These are phyloP conservation scores for Orussus abietinus DNA, from an alignment of 1,140 invertebrate species.

Conservation along the genomic window DNA sequence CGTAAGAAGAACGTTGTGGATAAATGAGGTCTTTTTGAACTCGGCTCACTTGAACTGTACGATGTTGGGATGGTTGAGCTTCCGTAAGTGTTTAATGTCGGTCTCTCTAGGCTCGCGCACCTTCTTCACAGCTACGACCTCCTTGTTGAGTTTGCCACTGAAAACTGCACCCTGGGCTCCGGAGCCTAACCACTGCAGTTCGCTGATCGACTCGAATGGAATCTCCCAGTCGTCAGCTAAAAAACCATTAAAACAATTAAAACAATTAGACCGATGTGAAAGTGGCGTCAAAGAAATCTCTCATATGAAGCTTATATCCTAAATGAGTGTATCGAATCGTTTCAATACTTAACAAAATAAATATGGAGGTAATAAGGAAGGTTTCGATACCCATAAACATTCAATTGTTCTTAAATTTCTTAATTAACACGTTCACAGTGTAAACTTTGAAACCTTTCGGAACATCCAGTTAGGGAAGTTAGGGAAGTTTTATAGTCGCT, in stretches of 20 bases:
- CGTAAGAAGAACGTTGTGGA: background rate
- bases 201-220: constrained; percentile 86
- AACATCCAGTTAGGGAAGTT: no score
- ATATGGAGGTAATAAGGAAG: no score
- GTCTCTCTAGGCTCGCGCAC: constrained; percentile 90
- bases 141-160: constrained; percentile 76
- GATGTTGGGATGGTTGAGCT: constrained; percentile 95
- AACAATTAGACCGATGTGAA: no score
- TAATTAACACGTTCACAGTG: no score
- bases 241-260: constrained; percentile 25
- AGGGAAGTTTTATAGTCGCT: no score
- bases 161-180: constrained; percentile 97
- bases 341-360: no score
- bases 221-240: constrained; percentile 87
- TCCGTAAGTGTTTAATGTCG: constrained; percentile 89
- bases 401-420: no score
- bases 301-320: no score
- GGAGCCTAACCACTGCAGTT: constrained; percentile 89
- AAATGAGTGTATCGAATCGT: no score
- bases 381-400: no score
- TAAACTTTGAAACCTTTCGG: no score
- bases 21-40: background rate
- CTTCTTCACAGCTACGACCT: constrained; percentile 94
- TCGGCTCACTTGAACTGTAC: constrained; percentile 83
- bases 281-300: no score